phyloP scores from a whole-genome alignment of 2,888 invertebrate genomes.

The Elaeidobius kamerunicus region DNA sequence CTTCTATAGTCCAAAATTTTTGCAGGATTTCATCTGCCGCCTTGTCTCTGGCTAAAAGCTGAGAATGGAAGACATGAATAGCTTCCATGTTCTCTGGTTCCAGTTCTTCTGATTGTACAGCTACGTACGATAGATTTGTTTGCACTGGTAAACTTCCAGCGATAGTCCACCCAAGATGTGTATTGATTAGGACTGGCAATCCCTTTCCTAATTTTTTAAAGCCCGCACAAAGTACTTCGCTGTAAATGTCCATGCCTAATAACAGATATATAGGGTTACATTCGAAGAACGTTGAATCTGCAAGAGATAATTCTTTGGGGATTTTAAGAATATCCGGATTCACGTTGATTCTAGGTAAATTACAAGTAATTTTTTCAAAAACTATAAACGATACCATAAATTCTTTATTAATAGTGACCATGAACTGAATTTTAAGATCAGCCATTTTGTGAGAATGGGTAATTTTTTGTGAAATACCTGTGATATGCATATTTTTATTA shows the following conservation, averaged over 20 bases:
- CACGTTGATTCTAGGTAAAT: conserved; percentile 12
- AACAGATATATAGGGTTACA: conserved; percentile 22
- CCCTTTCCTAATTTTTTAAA: conserved; percentile 17
- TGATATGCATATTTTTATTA: neutral
- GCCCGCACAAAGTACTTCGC: conserved; percentile 17
- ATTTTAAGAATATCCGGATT: conserved; percentile 2
- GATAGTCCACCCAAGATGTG: conserved; percentile 26
- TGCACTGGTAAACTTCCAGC: conserved; percentile 18
- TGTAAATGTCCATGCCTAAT: conserved; percentile 24
- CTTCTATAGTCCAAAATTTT: conserved; percentile 1
- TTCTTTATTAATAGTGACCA: neutral
- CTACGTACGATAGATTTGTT: neutral
- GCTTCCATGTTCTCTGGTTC: neutral
- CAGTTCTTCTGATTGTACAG: neutral
- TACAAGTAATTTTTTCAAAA: conserved; percentile 19
- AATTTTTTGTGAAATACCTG: neutral
- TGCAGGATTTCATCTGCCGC: neutral
- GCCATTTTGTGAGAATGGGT: conserved; percentile 2
- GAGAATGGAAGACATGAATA: conserved; percentile 3
- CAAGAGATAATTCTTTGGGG: conserved; percentile 6
- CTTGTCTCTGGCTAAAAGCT: neutral
- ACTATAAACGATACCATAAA: conserved; percentile 21
- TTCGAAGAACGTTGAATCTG: conserved; percentile 17
- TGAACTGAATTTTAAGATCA: neutral
- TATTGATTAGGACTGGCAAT: conserved; percentile 23